Base-by-base conservation (phyloP, 2,797 vertebrate species). In the Macroramphosus scolopax region DNA sequence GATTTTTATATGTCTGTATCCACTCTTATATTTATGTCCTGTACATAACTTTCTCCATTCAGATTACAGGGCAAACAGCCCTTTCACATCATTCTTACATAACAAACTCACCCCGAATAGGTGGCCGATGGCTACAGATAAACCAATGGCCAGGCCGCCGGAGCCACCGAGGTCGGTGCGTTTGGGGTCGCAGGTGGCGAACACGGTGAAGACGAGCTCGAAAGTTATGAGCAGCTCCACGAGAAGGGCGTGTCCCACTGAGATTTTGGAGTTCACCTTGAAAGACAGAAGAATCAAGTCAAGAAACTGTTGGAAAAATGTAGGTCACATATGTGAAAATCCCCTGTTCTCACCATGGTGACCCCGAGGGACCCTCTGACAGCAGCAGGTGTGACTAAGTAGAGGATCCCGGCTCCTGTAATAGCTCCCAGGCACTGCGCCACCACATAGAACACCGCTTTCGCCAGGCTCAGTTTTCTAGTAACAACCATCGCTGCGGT, bases 201-300 rank as follows among this genome's bases (percentile, higher is more conserved):
- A 98, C 70, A 98, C 87, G 16, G 95, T 95, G 83, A 98, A 95
- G 71, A 98, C 93, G 76, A 98, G 84, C 56, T 96, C 89, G 58
- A 98, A 97, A 2, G 95, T 97, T 84, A 98, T 96, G 60, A 98
- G 83, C 72, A 98, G 51, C 84, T 98, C 96, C 69, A 98, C 92
- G 33, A 97, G 81, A 35, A 98, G 87, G n/a, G 89, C 95, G 0
- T 95, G 92, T 37, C 93, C 94, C 36, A 90, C 77, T 0, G 91
- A 92, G 63, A 98, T 88, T 33, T 85, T 75, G 26, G 80, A 1
- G 6, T 94, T 93, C 54, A 98, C 91, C 95, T 97, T 59, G 59
- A 22, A 52, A 35, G 12, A 44, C 32, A 12, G 16, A 38, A 15
- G 16, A 8, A 31, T 3, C n/a, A n/a, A n/a, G n/a, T n/a, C n/a